These are phyloP conservation scores for Callyntrura guangdongensis DNA, from an alignment of 2,888 invertebrate species.

Conservation along the genomic window DNA sequence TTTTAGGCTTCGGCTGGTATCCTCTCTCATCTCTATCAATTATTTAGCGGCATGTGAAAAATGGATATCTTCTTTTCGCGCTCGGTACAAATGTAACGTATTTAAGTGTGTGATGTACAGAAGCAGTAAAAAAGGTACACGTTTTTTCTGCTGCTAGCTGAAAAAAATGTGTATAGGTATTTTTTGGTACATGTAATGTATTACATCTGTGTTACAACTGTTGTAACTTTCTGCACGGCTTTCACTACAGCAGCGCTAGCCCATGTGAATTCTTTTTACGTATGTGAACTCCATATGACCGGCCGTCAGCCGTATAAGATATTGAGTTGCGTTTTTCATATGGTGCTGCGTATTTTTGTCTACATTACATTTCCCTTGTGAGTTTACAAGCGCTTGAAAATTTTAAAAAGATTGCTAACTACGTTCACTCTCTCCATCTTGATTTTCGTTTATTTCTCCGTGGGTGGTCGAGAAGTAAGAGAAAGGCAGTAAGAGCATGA, in stretches of 20 bases:
- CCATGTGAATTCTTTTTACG: background rate
- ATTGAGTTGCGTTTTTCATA: background rate
- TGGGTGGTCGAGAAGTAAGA: conserved; percentile 49
- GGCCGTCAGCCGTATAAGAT: no score
- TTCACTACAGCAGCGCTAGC: background rate
- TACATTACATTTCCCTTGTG: conserved; percentile 48
- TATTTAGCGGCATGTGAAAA: conserved; percentile 75
- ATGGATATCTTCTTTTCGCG: conserved; percentile 63
- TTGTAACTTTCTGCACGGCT: background rate
- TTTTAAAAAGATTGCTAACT: conserved; percentile 69
- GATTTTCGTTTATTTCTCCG: conserved; percentile 55
- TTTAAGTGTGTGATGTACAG: conserved; percentile 13
- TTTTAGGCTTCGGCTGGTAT: conserved; percentile 33
- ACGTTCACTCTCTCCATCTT: conserved; percentile 49
- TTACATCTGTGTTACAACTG: background rate
- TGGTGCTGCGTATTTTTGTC: conserved; percentile 16
- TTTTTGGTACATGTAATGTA: background rate
- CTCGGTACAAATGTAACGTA: conserved; percentile 5
- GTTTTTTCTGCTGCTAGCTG: background rate
- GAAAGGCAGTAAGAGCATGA: conserved; percentile 20
- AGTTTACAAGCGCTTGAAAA: conserved; percentile 50
- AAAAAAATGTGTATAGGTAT: background rate
- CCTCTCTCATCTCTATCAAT: conserved; percentile 71
- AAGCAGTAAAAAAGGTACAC: conserved; percentile 33
- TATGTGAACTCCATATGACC: background rate